These are phyloP conservation scores for Cryptomyrus ogoouensis DNA, from an alignment of 2,113 vertebrate species.

Conservation along the genomic window DNA sequence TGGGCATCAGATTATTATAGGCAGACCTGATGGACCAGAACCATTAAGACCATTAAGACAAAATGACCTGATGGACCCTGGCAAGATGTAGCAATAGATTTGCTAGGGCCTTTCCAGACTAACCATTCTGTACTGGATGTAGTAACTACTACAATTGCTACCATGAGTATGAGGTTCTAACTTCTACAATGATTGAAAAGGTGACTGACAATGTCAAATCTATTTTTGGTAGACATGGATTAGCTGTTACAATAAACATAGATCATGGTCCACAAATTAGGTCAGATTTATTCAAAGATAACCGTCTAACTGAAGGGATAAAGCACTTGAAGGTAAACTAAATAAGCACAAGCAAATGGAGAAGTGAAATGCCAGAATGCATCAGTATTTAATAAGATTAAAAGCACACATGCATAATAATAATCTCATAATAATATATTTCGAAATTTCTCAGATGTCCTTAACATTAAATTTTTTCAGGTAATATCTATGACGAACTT, in stretches of 20 bases:
- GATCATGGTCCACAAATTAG: slow-evolving; percentile 25
- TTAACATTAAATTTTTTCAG: neutral
- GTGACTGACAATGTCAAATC: slow-evolving; percentile 23
- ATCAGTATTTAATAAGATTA: slow-evolving; percentile 23
- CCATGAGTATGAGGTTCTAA: slow-evolving; percentile 29
- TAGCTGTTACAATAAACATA: slow-evolving; percentile 15
- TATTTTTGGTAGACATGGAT: slow-evolving; percentile 9
- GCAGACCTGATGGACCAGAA: neutral
- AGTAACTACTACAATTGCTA: slow-evolving; percentile 26
- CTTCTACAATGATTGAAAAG: slow-evolving; percentile 16
- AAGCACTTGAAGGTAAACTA: slow-evolving; percentile 22
- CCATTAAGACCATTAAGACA: neutral
- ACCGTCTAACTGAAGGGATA: slow-evolving; percentile 18
- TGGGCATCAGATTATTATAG: neutral
- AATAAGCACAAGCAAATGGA: slow-evolving; percentile 30
- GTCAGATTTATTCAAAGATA: slow-evolving; percentile 6
- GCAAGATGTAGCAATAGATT: slow-evolving; percentile 23
- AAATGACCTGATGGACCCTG: slow-evolving; percentile 7
- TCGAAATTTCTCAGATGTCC: neutral
- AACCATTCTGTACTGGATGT: slow-evolving; percentile 24
- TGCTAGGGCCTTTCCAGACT: slow-evolving; percentile 18
- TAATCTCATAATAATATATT: neutral
- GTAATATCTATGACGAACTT: neutral
- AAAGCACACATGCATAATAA: slow-evolving; percentile 11
- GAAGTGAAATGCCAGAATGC: slow-evolving; percentile 28